Conservation (phyloP, 2,113 vertebrate genomes). For the Tylochromis polylepis region DNA sequence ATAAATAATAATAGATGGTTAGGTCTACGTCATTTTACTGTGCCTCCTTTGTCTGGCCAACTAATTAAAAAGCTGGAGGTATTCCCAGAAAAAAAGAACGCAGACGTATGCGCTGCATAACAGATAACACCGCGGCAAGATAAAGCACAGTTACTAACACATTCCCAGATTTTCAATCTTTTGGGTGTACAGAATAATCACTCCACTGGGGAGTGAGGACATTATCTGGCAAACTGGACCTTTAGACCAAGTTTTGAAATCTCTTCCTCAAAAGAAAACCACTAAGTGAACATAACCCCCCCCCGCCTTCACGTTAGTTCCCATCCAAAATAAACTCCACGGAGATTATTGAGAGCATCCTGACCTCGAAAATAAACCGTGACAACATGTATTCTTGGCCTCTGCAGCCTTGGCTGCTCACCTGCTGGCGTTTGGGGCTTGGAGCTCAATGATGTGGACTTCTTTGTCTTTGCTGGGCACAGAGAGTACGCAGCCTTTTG, state of each 20-base stretch:
- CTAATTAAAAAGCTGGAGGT: conserved; percentile 85
- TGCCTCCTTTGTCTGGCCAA: conserved; percentile 85
- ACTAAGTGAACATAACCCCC: conserved; percentile 1
- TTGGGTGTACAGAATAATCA: conserved; percentile 25
- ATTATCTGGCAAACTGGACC: conserved; percentile 29
- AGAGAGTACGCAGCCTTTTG: conserved; percentile 84
- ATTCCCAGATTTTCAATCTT: conserved; percentile 24
- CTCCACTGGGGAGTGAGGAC: conserved; percentile 17
- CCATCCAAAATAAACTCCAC: conserved; percentile 44
- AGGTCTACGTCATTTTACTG: conserved; percentile 66
- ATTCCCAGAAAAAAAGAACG: conserved; percentile 73
- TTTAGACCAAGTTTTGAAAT: conserved; percentile 24
- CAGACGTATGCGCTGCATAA: conserved; percentile 81
- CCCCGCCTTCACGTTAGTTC: neutral
- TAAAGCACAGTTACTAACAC: conserved; percentile 60
- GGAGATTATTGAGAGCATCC: conserved; percentile 18
- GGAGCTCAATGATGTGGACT: conserved; percentile 92
- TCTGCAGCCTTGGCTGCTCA: conserved; percentile 52
- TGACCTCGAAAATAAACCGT: conserved; percentile 31
- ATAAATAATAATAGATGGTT: conserved; percentile 33
- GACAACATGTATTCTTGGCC: conserved; percentile 7
- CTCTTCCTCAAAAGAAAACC: conserved; percentile 19
- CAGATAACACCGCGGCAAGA: conserved; percentile 62
- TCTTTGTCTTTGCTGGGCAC: conserved; percentile 74
- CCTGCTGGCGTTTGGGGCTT: conserved; percentile 92